Evolutionary conservation across 2,797 vertebrate genomes (phyloP), one percentile per base, ranked within the genome.

Genomic region (Margarornis squamiger): DNA sequence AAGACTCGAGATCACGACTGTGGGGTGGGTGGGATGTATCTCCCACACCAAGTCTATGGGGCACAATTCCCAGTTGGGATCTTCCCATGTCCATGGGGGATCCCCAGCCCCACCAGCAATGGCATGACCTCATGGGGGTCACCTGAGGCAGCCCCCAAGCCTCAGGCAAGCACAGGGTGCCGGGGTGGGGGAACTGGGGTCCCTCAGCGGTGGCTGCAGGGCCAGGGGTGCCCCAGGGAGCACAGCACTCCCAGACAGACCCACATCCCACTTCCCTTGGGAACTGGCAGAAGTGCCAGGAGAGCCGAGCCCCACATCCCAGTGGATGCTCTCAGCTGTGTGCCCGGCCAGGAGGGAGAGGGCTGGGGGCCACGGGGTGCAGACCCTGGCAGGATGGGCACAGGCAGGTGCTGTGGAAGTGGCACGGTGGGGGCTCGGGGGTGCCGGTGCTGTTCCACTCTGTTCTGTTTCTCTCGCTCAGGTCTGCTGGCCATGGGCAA

Each of bases 401-500:
- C 76, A 61, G 79, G 79, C 48, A 62, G 74, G 77, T 30, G 66
- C 32, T 3, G 1, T 3, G 6, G 26, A 29, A 34, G 48, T 32
- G 78, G 55, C 49, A 14, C 15, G 2, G 6, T 2, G 59, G 73
- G 43, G 52, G 14, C 10, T 39, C 4, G 14, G 66, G 74, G 3
- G 5, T 24, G 54, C 49, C 10, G n/a, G 81, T 49, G 92, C 95
- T 92, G 82, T 77, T 93, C 77, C 94, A 91, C 98, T 98, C 97
- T 98, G 97, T 98, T 95, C 51, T 98, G 96, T 98, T 97, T 99
- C 96, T 98, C 98, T 98, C 73, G 96, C 98, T 97, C 98, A 99
- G 99, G 99, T 99, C 97, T 98, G 98, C 98, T 97, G 98, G 98
- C 98, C 98, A 99, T 99, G 99, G 99, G 99, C 98, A 99, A 99